These are phyloP conservation scores for Drosophila diplacantha DNA, from an alignment of 2,888 invertebrate genomes.

Conservation along the genomic window DNA sequence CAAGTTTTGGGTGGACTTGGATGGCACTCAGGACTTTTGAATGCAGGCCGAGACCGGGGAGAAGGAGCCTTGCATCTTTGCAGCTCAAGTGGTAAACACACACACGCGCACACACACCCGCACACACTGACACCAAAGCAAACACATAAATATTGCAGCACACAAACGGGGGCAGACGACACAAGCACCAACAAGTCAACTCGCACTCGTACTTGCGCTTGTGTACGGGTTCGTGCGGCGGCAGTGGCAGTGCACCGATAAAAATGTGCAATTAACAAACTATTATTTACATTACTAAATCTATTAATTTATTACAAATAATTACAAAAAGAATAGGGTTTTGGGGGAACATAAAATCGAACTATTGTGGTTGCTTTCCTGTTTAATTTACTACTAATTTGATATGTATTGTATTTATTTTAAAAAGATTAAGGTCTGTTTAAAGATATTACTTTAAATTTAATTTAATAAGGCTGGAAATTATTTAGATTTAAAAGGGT, in stretches of 20 bases:
- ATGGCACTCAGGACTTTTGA: conserved; percentile 53
- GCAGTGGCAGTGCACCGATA: conserved; percentile 29
- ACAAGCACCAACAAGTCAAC: conserved; percentile 60
- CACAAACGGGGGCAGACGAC: conserved; percentile 62
- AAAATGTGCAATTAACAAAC: neutral
- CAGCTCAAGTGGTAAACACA: conserved; percentile 57
- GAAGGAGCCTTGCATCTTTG: conserved; percentile 57
- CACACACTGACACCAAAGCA: conserved; percentile 23
- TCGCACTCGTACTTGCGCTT: conserved; percentile 44
- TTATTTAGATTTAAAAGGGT: neutral
- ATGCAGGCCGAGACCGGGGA: conserved; percentile 45
- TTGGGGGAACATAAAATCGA: too few relatives aligned
- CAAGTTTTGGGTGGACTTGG: conserved; percentile 22
- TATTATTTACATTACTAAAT: neutral
- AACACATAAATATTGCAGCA: conserved; percentile 61
- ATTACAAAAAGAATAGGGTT: too few relatives aligned
- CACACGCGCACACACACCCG: conserved; percentile 28
- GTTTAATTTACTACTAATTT: neutral
- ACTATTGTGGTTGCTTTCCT: neutral
- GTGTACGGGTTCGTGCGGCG: conserved; percentile 37
- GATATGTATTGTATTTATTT: neutral
- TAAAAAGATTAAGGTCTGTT: too few relatives aligned
- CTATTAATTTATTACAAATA: neutral
- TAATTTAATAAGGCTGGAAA: neutral
- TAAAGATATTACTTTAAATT: neutral